Percentiles rank a stretch among this genome's conserved stretches.
Conservation (phyloP, 2,888 invertebrate genomes). For the Tetropium fuscum region DNA sequence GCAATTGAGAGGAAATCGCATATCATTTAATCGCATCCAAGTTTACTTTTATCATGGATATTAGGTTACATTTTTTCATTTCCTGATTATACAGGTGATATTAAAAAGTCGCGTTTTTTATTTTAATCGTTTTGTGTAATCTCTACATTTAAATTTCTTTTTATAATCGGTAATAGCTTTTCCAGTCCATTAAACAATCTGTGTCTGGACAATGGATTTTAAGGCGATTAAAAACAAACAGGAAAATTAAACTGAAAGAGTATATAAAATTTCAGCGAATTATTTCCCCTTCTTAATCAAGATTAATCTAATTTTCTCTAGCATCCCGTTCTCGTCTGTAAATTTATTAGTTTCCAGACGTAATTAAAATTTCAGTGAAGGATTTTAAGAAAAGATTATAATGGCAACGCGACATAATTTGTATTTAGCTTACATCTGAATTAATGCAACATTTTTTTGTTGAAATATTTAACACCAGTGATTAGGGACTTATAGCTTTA, state of each 20-base stretch:
- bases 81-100: no score
- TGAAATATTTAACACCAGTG: no score
- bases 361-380: background rate
- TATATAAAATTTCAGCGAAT: conserved; percentile 1
- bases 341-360: background rate
- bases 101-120: background rate
- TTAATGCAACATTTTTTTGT: no score
- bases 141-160: conserved; percentile 8
- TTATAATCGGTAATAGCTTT: conserved; percentile 19
- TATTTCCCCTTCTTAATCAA: conserved; percentile 14
- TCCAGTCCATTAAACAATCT: conserved; percentile 15
- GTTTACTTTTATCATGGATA: no score
- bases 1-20: no score
- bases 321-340: conserved; percentile 1
- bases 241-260: background rate
- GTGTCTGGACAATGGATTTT: background rate
- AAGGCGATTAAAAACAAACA: conserved; percentile 12
- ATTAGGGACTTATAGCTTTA: no score
- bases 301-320: conserved; percentile 3
- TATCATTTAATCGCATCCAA: no score
- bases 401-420: no score
- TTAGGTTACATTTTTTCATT: no score
- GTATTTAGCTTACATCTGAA: no score
- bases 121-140: conserved; percentile 3
- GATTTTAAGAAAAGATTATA: background rate